Evolutionary conservation across 2,888 invertebrate genomes (phyloP), one percentile per base, ranked within the genome.

Genomic region (Esperia sulphurella): DNA sequence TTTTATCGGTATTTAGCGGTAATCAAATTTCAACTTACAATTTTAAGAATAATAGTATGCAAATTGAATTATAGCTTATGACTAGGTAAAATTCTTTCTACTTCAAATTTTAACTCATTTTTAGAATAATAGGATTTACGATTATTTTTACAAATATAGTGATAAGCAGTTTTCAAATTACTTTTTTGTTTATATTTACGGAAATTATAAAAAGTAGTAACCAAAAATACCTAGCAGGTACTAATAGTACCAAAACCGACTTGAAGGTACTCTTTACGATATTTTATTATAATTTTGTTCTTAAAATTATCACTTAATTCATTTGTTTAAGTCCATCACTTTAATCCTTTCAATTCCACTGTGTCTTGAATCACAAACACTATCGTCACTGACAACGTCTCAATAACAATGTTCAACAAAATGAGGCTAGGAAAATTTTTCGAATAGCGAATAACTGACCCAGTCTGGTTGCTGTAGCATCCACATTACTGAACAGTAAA

Each of bases 391-490:
- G 65, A 54, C 65, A 79, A 74, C 68, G 83, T 83, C 83, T 79
- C 76, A 72, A 73, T 70, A 80, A 83, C 71, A 82, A 79, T 73
- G 10, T 71, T 76, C 59, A 84, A 84, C 82, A 80, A 82, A 78
- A 81, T 83, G 80, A 71, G 70, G 71, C 79, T 83, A 59, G 58
- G 51, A 62, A 80, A 90, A 90, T 90, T 90, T 90, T 90, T 85
- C 90, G 65, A 85, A 71, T 84, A 90, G 90, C 90, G 90, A 89
- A 90, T 90, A 90, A 90, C 89, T 87, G 87, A 90, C 70, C 86
- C 86, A 88, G 85, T 85, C 87, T 82, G 63, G 77, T 85, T 80
- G 78, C 71, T 85, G 84, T 85, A 83, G 70, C 71, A 73, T 61
- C 64, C 43, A 59, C 49, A 53, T 52, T 54, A 51, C 51, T 56